phyloP scores from a whole-genome alignment of 92 coral and sea anemone species.

The Paramuricea clavata region DNA sequence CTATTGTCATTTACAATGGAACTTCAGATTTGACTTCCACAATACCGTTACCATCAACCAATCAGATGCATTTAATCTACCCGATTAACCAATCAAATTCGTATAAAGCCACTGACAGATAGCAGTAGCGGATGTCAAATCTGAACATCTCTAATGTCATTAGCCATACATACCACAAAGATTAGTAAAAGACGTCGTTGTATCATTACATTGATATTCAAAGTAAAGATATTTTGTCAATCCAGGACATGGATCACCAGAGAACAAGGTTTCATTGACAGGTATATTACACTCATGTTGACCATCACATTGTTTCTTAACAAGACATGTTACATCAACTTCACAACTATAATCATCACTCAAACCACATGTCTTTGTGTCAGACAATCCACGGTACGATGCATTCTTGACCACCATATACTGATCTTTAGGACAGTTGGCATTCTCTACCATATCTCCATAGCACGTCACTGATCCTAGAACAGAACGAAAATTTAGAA shows the following conservation, averaged over 20 bases:
- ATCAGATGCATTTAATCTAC: no score
- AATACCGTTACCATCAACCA: no score
- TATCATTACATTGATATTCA: neutral
- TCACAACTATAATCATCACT: constrained; percentile 1
- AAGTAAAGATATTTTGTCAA: neutral
- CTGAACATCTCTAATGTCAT: no score
- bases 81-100: no score
- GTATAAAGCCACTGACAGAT: no score
- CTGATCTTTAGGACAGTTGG: constrained; percentile 14
- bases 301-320: neutral
- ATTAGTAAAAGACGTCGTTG: no score
- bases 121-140: no score
- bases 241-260: neutral
- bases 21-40: no score
- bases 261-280: neutral
- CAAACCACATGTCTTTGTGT: constrained; percentile 10
- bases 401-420: constrained; percentile 4
- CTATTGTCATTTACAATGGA: no score
- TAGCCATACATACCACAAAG: neutral
- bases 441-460: neutral
- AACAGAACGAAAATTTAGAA: neutral
- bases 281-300: neutral
- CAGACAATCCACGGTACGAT: constrained; percentile 3
- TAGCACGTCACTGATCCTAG: neutral
- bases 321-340: constrained; percentile 8